Evolutionary conservation across 2,888 invertebrate species (phyloP).

Genomic region (Epinotia demarniana): DNA sequence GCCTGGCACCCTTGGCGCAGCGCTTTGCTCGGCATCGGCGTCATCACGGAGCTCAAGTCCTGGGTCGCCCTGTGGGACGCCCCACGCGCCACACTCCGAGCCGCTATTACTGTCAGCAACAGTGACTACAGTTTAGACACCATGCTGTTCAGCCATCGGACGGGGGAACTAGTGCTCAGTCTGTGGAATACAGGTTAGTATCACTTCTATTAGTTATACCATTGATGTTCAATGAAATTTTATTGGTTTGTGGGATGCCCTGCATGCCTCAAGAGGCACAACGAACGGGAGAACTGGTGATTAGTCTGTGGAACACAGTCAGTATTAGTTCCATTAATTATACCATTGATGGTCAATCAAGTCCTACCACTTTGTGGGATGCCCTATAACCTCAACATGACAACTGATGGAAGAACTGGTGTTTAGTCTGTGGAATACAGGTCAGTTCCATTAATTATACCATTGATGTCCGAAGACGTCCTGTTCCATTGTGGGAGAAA

Average conservation of each 20-base stretch:
- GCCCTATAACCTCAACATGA: too few species aligned
- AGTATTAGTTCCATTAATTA: too few species aligned
- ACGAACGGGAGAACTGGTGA: too few species aligned
- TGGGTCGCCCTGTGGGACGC: conserved; percentile 69
- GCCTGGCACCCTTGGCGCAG: conserved; percentile 81
- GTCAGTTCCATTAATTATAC: conserved; percentile 50
- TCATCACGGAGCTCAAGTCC: conserved; percentile 53
- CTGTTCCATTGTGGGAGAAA: too few species aligned
- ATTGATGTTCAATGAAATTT: background rate
- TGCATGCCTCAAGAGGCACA: too few species aligned
- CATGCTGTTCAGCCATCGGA: conserved; percentile 75
- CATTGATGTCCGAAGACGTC: background rate
- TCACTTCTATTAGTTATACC: background rate
- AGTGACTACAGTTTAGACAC: conserved; percentile 64
- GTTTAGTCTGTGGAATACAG: conserved; percentile 71
- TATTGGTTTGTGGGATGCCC: too few species aligned
- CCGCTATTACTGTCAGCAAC: conserved; percentile 52
- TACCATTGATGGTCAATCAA: too few species aligned
- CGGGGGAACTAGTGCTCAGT: conserved; percentile 79
- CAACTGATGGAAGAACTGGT: conserved; percentile 74
- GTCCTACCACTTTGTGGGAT: too few species aligned
- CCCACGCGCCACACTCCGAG: conserved; percentile 55
- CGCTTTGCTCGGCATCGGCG: conserved; percentile 70
- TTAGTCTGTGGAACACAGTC: too few species aligned
- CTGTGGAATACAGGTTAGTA: conserved; percentile 67